phyloP scores from a whole-genome alignment of 53 echinoderm and acorn worm genomes.

The Arbacia lixula region DNA sequence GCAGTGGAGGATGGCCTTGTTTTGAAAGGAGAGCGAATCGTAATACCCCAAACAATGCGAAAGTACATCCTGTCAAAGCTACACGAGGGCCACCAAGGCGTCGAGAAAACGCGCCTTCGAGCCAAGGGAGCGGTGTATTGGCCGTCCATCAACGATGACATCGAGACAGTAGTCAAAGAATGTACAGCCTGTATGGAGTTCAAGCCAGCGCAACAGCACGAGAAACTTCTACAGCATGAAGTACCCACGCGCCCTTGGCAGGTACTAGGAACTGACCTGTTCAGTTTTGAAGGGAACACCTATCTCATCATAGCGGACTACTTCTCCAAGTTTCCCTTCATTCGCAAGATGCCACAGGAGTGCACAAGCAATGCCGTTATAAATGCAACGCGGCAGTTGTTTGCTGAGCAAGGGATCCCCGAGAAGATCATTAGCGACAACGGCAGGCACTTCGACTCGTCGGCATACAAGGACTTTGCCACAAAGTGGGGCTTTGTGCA shows the following conservation, averaged over 20 bases:
- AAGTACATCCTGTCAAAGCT: constrained; percentile 49
- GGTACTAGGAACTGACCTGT: constrained; percentile 64
- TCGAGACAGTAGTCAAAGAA: constrained; percentile 56
- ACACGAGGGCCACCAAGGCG: constrained; percentile 56
- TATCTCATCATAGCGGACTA: constrained; percentile 57
- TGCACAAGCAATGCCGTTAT: constrained; percentile 57
- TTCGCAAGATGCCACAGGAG: constrained; percentile 38
- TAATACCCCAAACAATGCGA: constrained; percentile 68
- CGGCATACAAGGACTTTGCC: constrained; percentile 66
- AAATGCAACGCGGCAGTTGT: constrained; percentile 37
- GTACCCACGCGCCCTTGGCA: constrained; percentile 60
- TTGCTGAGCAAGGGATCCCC: constrained; percentile 71
- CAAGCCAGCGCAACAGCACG: no score
- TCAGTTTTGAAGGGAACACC: constrained; percentile 23
- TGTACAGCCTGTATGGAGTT: no score
- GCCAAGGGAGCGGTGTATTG: constrained; percentile 67
- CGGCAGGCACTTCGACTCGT: constrained; percentile 64
- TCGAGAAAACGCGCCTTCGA: constrained; percentile 65
- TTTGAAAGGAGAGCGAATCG: constrained; percentile 75
- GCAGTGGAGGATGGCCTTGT: constrained; percentile 65
- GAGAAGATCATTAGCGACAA: constrained; percentile 68
- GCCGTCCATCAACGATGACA: constrained; percentile 64
- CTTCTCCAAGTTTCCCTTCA: constrained; percentile 71
- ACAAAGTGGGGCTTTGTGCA: constrained; percentile 68
- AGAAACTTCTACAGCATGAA: no score